Evolutionary conservation across 2,797 vertebrate species (phyloP).

Genomic region (Gymnocypris eckloni): DNA sequence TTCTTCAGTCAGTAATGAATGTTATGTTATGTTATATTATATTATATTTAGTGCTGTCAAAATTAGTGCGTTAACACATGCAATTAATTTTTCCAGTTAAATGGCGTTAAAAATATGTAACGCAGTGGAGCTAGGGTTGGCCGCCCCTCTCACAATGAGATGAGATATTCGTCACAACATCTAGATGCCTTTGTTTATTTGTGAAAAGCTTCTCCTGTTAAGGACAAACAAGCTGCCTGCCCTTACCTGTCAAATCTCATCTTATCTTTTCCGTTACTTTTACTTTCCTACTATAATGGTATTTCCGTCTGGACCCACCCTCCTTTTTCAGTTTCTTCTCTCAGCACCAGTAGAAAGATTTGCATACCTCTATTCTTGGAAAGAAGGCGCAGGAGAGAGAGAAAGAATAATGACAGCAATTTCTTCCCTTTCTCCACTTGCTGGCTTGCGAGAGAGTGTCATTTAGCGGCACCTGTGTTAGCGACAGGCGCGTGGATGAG

Average conservation of each 20-base stretch:
- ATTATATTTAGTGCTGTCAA: no score
- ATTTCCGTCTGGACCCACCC: constrained; percentile 71
- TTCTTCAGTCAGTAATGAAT: not conserved
- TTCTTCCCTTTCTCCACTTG: constrained; percentile 76
- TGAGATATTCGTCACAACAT: no score
- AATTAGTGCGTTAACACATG: no score
- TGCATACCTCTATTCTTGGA: constrained; percentile 93
- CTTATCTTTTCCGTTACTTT: constrained; percentile 87
- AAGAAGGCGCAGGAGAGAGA: constrained; percentile 49
- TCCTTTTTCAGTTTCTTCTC: constrained; percentile 10
- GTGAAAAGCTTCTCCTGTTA: constrained; percentile 80
- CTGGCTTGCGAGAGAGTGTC: constrained; percentile 64
- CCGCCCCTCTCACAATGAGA: no score
- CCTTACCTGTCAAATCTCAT: constrained; percentile 92
- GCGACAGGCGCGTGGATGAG: constrained; percentile 95
- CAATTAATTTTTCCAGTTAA: no score
- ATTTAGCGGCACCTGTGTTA: constrained; percentile 97
- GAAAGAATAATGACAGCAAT: constrained; percentile 96
- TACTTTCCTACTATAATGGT: constrained; percentile 92
- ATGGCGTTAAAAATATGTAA: no score
- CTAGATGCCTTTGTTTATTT: constrained; percentile 64
- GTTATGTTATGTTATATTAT: no score
- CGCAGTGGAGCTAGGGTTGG: no score
- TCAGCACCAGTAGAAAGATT: constrained; percentile 87
- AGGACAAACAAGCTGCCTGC: constrained; percentile 88